A percentile compares a stretch with the other conserved stretches of the same genome.
Evolutionary conservation across 2,888 invertebrate genomes (phyloP).

Genomic region (Hypolimnas misippus): DNA sequence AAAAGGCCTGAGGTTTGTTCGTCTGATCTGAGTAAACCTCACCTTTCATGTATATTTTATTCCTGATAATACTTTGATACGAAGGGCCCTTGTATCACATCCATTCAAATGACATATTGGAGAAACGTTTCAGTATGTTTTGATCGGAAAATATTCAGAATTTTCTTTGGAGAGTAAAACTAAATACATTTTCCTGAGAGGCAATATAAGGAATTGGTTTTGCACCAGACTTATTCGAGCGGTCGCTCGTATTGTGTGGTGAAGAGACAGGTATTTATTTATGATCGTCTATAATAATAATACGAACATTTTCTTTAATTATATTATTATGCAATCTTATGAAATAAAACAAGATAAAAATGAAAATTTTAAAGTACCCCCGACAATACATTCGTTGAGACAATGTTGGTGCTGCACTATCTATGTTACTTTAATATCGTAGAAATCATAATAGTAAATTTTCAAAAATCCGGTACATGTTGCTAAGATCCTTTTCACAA

Average conservation of each 20-base stretch:
- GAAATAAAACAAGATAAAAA: too few relatives aligned
- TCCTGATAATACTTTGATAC: conserved; percentile 74
- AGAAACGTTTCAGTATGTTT: conserved; percentile 70
- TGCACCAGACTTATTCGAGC: conserved; percentile 25
- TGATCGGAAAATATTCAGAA: conserved; percentile 57
- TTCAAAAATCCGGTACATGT: too few relatives aligned
- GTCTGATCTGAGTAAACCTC: conserved; percentile 71
- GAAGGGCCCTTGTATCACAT: conserved; percentile 69
- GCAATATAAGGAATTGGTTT: conserved; percentile 14
- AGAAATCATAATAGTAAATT: too few relatives aligned
- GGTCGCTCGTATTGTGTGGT: conserved; percentile 6
- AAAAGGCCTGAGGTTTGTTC: conserved; percentile 61
- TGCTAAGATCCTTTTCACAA: too few relatives aligned
- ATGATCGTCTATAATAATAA: background rate
- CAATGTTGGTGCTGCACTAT: too few relatives aligned
- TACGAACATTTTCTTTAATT: conserved; percentile 16
- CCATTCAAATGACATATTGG: conserved; percentile 80
- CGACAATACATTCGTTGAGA: too few relatives aligned
- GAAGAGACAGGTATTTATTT: conserved; percentile 11
- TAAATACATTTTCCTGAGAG: conserved; percentile 61
- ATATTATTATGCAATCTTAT: too few relatives aligned
- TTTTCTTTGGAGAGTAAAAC: conserved; percentile 68
- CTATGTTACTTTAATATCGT: too few relatives aligned
- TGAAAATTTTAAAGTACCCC: too few relatives aligned
- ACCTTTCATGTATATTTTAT: conserved; percentile 79